Base-by-base conservation (phyloP, 2,888 invertebrate genomes). In the Encarsia formosa region DNA sequence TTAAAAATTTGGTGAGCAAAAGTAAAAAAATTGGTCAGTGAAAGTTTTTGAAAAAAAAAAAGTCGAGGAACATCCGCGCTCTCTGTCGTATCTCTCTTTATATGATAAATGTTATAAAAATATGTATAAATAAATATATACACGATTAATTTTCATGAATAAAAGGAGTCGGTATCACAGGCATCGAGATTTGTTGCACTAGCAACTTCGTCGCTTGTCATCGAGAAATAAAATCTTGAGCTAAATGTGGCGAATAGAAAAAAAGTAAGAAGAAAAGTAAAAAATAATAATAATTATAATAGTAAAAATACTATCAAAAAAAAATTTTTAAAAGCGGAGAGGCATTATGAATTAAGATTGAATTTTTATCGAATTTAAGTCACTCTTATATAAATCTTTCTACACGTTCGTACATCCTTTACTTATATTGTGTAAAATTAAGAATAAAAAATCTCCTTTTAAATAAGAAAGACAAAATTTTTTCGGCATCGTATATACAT, bases 381-480 rank as follows among this genome's bases (percentile, higher is more conserved):
- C 65, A 65, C 69, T 69, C 67, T 61, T 65, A 69, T 51, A 51
- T 66, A 65, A 69, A 71, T 69, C 70, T 73, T 73, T 72, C 72
- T 73, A 73, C 68, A 71, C 71, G 68, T 72, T 73, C 72, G 67
- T 73, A 73, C 67, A 71, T 71, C 66, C 68, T 69, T 67, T 68
- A 67, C 62, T 63, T 63, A 62, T 68, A 67, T 63, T 64, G 65
- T 65, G 59, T 65, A 61, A 64, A 62, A 62, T 59, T 61, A 62
- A 59, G 61, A 61, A 60, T 61, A 59, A 60, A 61, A 57, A 53
- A 49, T 60, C 59, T 59, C 52, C 58, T 57, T 57, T 53, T 52
- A 58, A 55, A n/a, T 52, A 41, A 55, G 50, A 53, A 52, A 59
- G 60, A 59, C 61, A 56, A 61, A 57, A 64, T 58, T 60, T 65